Base-by-base conservation (phyloP, 1,140 invertebrate species). In the Popillia japonica region DNA sequence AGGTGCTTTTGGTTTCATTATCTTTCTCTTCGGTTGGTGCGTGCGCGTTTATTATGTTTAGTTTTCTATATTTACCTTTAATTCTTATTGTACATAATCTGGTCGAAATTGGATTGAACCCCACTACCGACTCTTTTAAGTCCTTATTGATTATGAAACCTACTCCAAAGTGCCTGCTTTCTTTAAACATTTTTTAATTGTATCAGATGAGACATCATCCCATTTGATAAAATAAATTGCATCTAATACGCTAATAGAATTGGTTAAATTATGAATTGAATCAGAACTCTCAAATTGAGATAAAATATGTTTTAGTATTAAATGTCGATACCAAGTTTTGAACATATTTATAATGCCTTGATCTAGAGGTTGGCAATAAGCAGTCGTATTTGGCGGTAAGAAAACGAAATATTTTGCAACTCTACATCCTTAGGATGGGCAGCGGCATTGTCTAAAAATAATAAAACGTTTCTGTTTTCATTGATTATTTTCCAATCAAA, bases 371-470 rank as follows among this genome's bases (percentile, higher is more conserved):
- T n/a, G n/a, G n/a, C n/a, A n/a, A n/a, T n/a, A n/a, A n/a, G n/a
- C n/a, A n/a, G n/a, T n/a, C n/a, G n/a, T n/a, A n/a, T n/a, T n/a
- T n/a, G n/a, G n/a, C n/a, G n/a, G n/a, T n/a, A n/a, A n/a, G n/a
- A n/a, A n/a, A n/a, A n/a, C n/a, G n/a, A n/a, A n/a, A n/a, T 3
- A 6, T 9, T 74, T 74, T n/a, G 0, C 3, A 34, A 40, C 14
- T 40, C 40, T 17, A 23, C n/a, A 40, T 74, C 14, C 72, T 11
- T 41, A 44, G 82, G 82, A 81, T 85, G 84, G 34, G 81, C 78
- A 40, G 80, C 75, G 48, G 83, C 81, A 81, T 86, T 84, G 76
- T 85, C 82, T 75, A 86, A 78, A 78, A 85, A 75, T 73, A 85
- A 72, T 68, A 86, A 34, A 55, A 80, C 79, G 80, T 82, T 83